phyloP scores from a whole-genome alignment of 2,888 invertebrate genomes.

The Drosophila subsilvestris region DNA sequence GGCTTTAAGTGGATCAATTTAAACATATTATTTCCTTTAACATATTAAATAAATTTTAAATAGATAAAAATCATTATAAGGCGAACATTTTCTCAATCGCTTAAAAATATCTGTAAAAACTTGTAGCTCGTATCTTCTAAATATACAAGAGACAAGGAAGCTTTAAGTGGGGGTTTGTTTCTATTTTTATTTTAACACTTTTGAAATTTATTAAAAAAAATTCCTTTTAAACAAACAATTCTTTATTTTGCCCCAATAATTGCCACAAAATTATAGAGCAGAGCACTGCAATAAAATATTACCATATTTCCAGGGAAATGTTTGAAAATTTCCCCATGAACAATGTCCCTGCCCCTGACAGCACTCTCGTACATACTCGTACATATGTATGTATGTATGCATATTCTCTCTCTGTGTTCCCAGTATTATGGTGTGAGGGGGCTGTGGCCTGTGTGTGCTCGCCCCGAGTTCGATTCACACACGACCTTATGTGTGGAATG shows the following conservation, averaged over 20 bases:
- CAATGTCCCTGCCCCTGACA: conserved; percentile 4
- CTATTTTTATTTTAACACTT: too few species aligned
- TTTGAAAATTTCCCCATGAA: conserved; percentile 28
- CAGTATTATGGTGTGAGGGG: conserved; percentile 26
- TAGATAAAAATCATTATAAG: too few species aligned
- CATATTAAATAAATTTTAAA: too few species aligned
- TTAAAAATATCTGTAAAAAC: too few species aligned
- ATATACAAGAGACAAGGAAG: too few species aligned
- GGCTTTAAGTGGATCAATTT: too few species aligned
- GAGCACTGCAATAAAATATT: background rate
- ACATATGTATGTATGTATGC: conserved; percentile 17
- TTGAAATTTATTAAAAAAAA: background rate
- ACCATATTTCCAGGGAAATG: conserved; percentile 22
- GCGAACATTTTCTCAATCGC: too few species aligned
- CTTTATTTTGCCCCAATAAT: too few species aligned
- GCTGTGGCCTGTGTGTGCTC: conserved; percentile 3
- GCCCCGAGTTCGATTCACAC: conserved; percentile 33
- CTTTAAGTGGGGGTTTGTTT: too few species aligned
- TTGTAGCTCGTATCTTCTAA: too few species aligned
- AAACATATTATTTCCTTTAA: background rate
- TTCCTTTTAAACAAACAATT: background rate
- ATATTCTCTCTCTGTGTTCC: conserved; percentile 33
- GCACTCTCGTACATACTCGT: conserved; percentile 1
- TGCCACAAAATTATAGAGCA: background rate
- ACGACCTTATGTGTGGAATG: conserved; percentile 74